Conservation (phyloP, 2,888 invertebrate species). For the Rhabditoides inermis region DNA sequence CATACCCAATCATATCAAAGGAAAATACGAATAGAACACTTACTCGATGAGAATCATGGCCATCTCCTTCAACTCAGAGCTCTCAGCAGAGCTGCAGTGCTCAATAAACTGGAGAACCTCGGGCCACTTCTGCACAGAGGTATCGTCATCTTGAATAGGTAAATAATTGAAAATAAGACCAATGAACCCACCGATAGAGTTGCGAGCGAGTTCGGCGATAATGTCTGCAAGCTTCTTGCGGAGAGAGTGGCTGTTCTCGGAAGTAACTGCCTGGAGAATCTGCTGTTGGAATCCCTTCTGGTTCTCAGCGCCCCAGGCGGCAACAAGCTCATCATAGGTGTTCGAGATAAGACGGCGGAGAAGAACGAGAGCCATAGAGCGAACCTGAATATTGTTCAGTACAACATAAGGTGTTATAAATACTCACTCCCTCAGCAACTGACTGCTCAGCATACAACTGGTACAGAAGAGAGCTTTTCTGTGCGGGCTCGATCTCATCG, state of each 20-base stretch:
- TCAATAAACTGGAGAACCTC: conserved; percentile 86
- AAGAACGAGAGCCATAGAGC: conserved; percentile 87
- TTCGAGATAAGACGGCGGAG: conserved; percentile 74
- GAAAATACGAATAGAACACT: conserved; percentile 50
- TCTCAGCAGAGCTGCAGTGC: conserved; percentile 78
- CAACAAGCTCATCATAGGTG: conserved; percentile 68
- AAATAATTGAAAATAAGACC: background rate
- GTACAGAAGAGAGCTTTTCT: no score
- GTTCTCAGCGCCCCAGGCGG: conserved; percentile 62
- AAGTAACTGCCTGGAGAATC: conserved; percentile 66
- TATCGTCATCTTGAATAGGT: conserved; percentile 32
- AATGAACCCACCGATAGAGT: conserved; percentile 63
- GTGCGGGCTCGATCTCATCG: no score
- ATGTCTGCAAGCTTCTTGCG: conserved; percentile 54
- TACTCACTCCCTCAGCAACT: no score
- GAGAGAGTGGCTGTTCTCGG: conserved; percentile 67
- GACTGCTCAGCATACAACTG: no score
- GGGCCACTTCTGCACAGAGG: conserved; percentile 53
- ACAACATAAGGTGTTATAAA: background rate
- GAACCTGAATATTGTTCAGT: conserved; percentile 56
- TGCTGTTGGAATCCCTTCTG: conserved; percentile 52
- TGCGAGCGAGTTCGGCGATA: conserved; percentile 19
- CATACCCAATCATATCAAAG: background rate
- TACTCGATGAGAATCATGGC: conserved; percentile 88
- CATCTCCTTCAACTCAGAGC: conserved; percentile 77